Evolutionary conservation across 2,888 invertebrate genomes (phyloP), one percentile per base, ranked within the genome.

Genomic region (Pachycephus smyrnensis): DNA sequence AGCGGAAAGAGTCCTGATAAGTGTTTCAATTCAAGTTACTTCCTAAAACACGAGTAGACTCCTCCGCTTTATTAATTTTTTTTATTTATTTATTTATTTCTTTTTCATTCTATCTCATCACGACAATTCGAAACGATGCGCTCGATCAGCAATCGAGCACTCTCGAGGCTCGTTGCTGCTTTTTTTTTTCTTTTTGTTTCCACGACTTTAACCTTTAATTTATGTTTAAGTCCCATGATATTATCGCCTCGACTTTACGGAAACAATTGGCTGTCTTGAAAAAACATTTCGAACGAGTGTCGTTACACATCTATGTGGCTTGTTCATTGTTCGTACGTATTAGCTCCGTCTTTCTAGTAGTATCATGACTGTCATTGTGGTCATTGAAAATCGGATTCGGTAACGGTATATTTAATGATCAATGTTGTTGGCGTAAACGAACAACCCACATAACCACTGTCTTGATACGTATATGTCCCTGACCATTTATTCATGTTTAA

Each of bases 311-410:
- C 83, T 85, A 90, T 90, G 90, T 89, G 90, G 87, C 88, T 90
- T 89, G 89, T 89, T 90, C 89, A 86, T 82, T 87, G 86, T 89
- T 87, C 85, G 86, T 87, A 82, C 84, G 85, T 86, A 84, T 84
- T 92, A 92, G 92, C 92, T 92, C 92, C 92, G 91, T 89, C 90
- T 75, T 81, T 76, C 55, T 75, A 75, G 69, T 78, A 80, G 79
- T 80, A 80, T 75, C 75, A 32, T 79, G 75, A 77, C 76, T 82
- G 69, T 77, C 80, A 55, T 40, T 55, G 55, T 55, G 55, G 55
- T 55, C 15, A 55, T 55, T 23, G 9, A 55, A 55, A 55, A 23
- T 55, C 23, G 55, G 9, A 55, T 55, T 23, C 55, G 55, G 55
- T 6, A 55, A 15, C 55, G 55, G 55, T 55, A 40, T 40, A 9